Evolutionary conservation across 2,797 vertebrate genomes (phyloP), one percentile per base, ranked within the genome.

Genomic region (Pachyuromys duprasi): DNA sequence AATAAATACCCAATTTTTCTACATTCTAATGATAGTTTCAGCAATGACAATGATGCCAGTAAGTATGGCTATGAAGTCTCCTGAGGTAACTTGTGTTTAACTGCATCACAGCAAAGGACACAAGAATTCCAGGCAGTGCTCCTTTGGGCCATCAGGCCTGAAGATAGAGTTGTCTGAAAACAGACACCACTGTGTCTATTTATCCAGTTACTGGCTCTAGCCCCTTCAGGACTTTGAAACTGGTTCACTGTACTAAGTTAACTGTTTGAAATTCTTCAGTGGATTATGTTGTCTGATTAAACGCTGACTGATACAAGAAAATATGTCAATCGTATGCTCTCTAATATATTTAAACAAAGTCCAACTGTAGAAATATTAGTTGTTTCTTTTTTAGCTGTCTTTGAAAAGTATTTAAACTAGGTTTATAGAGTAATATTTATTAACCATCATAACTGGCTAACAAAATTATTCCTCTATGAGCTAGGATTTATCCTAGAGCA

Each of bases 251-350:
- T 45, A 57, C 91, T 96, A 93, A 92, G 72, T 86, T 93, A 86
- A 63, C 60, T 89, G n/a, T 55, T 93, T 90, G 82, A 96, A 95
- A 91, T 94, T 81, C 76, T 75, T 93, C 55, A 94, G 33, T 88
- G 24, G 36, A 53, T 96, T 96, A 94, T 95, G 72, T 95, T 95
- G 28, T 93, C 84, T 89, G 72, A 79, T 81, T 89, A 89, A 97
- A 89, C 13, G 82, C 28, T 91, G 84, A 90, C 70, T 93, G 39
- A 95, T 76, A 89, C 33, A 75, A 88, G 42, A 92, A 86, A 96
- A 92, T 83, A 91, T 22, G 86, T 91, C 84, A 95, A 79, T 95
- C 75, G 70, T 53, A 65, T 36, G 31, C 92, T 93, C 49, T 67
- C 70, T 81, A 57, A 82, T 93, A 78, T 45, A 94, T 33, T 93